Percentiles rank a stretch among this genome's conserved stretches.
phyloP scores from a whole-genome alignment of 2,113 vertebrate genomes.

The Tupaia chinensis region DNA sequence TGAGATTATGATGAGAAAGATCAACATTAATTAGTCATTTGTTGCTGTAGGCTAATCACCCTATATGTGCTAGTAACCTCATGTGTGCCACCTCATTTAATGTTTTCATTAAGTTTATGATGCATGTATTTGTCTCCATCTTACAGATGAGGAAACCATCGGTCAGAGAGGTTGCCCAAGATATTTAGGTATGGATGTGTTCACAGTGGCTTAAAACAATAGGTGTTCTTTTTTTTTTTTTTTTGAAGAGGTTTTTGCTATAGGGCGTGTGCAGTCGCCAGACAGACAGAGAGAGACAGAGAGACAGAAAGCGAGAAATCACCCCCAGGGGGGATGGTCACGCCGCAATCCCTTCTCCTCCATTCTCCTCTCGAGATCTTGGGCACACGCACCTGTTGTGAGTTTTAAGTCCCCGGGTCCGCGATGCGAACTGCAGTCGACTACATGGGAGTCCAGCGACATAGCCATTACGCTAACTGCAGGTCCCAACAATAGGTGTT shows the following conservation, averaged over 20 bases:
- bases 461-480: too few relatives aligned
- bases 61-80: neutral
- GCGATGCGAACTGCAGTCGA: too few relatives aligned
- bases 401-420: too few relatives aligned
- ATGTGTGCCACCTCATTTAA: neutral
- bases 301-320: too few relatives aligned
- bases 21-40: neutral
- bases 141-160: neutral
- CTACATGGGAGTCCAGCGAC: too few relatives aligned
- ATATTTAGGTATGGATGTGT: neutral
- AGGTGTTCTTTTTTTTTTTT: neutral
- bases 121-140: neutral
- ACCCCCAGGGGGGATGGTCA: too few relatives aligned
- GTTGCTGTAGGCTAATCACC: constrained; percentile 28
- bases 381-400: too few relatives aligned
- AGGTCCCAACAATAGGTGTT: neutral
- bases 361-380: too few relatives aligned
- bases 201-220: neutral
- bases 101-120: constrained; percentile 28
- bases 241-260: too few relatives aligned
- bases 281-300: too few relatives aligned
- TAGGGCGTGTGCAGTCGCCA: too few relatives aligned
- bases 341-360: too few relatives aligned
- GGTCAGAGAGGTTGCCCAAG: constrained; percentile 10
- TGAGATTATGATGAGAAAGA: neutral